Evolutionary conservation across 2,888 invertebrate genomes (phyloP).

Genomic region (Entomobrya multifasciata): DNA sequence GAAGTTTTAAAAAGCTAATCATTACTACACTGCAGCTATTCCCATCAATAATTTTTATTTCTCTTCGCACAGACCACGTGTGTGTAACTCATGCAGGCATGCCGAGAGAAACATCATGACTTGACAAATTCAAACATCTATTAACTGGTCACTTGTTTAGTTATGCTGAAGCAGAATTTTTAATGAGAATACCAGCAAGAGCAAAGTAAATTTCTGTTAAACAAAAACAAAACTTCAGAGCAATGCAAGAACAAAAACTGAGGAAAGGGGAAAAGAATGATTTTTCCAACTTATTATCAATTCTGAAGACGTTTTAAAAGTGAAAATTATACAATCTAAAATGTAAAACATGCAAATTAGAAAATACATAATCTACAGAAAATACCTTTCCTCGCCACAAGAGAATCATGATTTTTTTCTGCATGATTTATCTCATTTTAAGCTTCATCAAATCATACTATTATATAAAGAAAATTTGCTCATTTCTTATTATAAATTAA

Average conservation of each 20-base stretch:
- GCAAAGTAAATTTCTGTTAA: background rate
- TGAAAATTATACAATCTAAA: slow-evolving; percentile 14
- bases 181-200: background rate
- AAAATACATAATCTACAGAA: background rate
- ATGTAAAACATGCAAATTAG: background rate
- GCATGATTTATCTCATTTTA: background rate
- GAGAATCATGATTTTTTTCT: background rate
- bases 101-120: background rate
- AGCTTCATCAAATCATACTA: background rate
- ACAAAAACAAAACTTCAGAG: background rate
- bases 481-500: too few species aligned
- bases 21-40: too few species aligned
- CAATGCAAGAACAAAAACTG: too few species aligned
- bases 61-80: too few species aligned
- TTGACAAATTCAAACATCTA: slow-evolving; percentile 12
- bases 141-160: background rate
- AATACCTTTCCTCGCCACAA: background rate
- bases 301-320: background rate
- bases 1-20: background rate
- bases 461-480: background rate
- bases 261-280: too few species aligned
- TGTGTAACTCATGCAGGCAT: background rate
- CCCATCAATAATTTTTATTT: too few species aligned
- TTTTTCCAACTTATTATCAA: too few species aligned
- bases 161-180: background rate